Evolutionary conservation across 37 sponge, comb jelly and placozoan species (phyloP), one percentile per base, ranked within the genome.

Genomic region (Amphimedon queenslandica): DNA sequence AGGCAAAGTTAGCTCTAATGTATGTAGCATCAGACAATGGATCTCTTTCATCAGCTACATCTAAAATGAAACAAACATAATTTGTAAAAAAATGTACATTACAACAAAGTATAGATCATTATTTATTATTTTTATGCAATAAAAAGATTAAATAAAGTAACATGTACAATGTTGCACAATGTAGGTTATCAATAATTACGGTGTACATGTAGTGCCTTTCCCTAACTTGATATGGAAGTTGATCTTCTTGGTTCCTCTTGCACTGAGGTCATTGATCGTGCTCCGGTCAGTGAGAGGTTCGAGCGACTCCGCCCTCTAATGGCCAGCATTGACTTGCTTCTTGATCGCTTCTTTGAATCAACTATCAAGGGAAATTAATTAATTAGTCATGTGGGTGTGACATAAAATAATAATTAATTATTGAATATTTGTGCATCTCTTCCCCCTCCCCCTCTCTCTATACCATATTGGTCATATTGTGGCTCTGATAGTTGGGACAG

Each of bases 1-100:
- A 90, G 20, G 90, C 74, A 71, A 80, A 90, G 51, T 90, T 90
- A 8, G 90, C 90, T 39, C 90, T 76, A 41, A 90, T 84, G 81
- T 90, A 90, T 6, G 72, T 76, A 16, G 90, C 90, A 53, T 80
- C 85, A 1, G 77, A 67, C 36, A 90, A 41, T 16, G 90, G 90
- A 53, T 90, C 90, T 30, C 76, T 66, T 31, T 76, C 21, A 60
- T 25, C 21, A 60, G 61, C 21, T n/a, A n/a, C 27, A n/a, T 25
- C 27, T n/a, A n/a, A n/a, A 18, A 13, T 47, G 51, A 18, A 13
- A 60, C 21, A 60, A 60, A n/a, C 13, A 47, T 8, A 47, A 47
- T 13, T 18, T 18, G 53, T 47, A 13, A 13, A 8, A 47, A 18
- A 18, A 47, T 13, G 8, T 47, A 18, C 53, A 47, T 47, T 47